phyloP scores from a whole-genome alignment of 2,888 invertebrate genomes.

The Sinohyriopsis cumingii region DNA sequence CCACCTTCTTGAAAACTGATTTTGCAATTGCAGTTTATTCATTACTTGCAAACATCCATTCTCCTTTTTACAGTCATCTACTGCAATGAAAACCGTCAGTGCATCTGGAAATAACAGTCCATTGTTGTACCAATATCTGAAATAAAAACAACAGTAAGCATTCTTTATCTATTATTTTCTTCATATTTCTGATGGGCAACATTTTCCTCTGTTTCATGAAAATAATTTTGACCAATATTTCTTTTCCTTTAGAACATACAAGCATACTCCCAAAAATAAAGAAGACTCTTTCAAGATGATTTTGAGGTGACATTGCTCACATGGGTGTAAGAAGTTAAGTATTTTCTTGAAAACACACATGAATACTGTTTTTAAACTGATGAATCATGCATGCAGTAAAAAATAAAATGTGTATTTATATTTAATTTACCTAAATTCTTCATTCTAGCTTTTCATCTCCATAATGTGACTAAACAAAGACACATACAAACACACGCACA shows the following conservation, averaged over 20 bases:
- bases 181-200: not conserved
- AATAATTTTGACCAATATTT: not conserved
- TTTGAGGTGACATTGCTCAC: too few relatives aligned
- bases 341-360: too few relatives aligned
- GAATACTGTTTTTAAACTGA: too few relatives aligned
- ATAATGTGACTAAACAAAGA: not conserved
- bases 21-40: too few relatives aligned
- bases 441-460: too few relatives aligned
- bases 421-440: too few relatives aligned
- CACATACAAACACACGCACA: not conserved
- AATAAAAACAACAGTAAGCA: not conserved
- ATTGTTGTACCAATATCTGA: constrained; percentile 62
- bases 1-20: too few relatives aligned
- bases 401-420: too few relatives aligned
- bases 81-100: constrained; percentile 52
- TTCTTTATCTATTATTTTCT: not conserved
- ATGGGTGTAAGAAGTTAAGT: too few relatives aligned
- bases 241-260: constrained; percentile 42
- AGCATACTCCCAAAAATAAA: too few relatives aligned
- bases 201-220: not conserved
- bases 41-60: constrained; percentile 58
- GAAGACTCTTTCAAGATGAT: too few relatives aligned
- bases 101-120: constrained; percentile 53
- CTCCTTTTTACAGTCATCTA: constrained; percentile 44
- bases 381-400: too few relatives aligned